Conservation (phyloP, 2,888 invertebrate genomes). For the Nezara viridula region DNA sequence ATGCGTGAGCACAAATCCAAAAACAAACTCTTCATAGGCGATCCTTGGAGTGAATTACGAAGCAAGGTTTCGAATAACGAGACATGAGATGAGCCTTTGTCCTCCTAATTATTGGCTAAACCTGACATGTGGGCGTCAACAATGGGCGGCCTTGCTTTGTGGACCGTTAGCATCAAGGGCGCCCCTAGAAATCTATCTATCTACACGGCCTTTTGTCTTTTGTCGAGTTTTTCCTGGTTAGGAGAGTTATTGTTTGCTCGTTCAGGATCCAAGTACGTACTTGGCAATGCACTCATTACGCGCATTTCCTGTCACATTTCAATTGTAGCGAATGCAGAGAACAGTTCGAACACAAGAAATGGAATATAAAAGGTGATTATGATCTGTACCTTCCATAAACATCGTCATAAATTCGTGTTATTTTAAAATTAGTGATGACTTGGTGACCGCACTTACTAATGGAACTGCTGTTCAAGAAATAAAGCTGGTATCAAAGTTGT, state of each 20-base stretch:
- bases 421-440: no score
- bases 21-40: not conserved
- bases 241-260: not conserved
- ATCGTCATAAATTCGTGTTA: no score
- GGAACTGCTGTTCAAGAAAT: no score
- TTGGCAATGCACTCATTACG: not conserved
- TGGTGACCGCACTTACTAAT: no score
- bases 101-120: slow-evolving; percentile 1
- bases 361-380: no score
- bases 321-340: not conserved
- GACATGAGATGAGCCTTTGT: slow-evolving; percentile 17
- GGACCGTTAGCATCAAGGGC: slow-evolving; percentile 41
- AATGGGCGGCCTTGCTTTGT: slow-evolving; percentile 33
- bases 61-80: slow-evolving; percentile 21
- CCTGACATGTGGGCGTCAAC: slow-evolving; percentile 33
- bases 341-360: no score
- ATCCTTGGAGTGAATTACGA: slow-evolving; percentile 32
- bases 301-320: not conserved
- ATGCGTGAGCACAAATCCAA: not conserved
- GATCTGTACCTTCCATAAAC: no score
- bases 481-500: no score
- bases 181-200: not conserved
- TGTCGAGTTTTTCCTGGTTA: slow-evolving; percentile 19
- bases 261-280: not conserved
- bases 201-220: not conserved